Evolutionary conservation across 2,113 vertebrate genomes (phyloP), one percentile per base, ranked within the genome.

Genomic region (Perca schrenkii): DNA sequence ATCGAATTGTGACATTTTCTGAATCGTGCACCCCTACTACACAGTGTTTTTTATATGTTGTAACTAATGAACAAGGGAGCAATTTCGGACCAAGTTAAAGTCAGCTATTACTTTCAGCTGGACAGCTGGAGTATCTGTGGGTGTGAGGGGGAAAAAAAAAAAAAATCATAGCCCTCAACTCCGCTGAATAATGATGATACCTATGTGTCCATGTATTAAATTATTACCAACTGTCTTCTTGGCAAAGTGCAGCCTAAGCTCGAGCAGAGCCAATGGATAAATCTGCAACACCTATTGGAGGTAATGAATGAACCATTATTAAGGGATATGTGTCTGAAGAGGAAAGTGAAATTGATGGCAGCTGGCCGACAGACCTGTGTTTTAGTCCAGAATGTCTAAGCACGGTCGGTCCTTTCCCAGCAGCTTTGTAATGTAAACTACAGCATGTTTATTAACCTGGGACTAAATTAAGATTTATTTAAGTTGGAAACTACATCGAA

Each of bases 271-370:
- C 83, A 79, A 75, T 67, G 74, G 81, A 90, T 91, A 89, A 82
- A 91, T 89, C 88, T 88, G 67, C 57, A 63, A 52, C 71, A 50
- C 2, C 78, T 84, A 89, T 64, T 54, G 78, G 54, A 83, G 67
- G 88, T 78, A 84, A 90, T 88, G 66, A 89, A 85, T 54, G 74
- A 88, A 65, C 17, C 73, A 86, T 87, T 87, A 86, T 76, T 77
- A 79, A 49, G 68, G 83, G 72, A 79, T 50, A 86, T 78, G 80
- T 34, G 79, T 85, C 85, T 86, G 84, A 71, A 61, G 49, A 78
- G 53, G 52, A 58, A 71, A 47, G 73, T 36, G 28, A 54, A 87
- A 85, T 86, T 54, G 64, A 88, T 76, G 47, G 60, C 40, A 36
- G 46, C 71, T 25, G 87, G 77, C 72, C 58, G 84, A 85, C 61